Conservation (phyloP, 2,888 invertebrate species). For the Ctena decussata region DNA sequence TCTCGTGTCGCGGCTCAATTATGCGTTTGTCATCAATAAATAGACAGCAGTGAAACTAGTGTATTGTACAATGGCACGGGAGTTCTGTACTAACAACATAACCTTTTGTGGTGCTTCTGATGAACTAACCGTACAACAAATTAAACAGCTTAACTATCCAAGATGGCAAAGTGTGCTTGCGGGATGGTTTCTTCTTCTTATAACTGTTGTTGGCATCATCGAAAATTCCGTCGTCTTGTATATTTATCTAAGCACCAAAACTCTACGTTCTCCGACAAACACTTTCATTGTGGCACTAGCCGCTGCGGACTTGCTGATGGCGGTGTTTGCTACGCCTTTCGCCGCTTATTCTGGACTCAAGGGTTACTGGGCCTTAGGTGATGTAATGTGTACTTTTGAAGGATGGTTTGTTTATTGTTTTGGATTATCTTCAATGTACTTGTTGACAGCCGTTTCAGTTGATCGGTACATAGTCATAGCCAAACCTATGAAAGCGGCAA, state of each 20-base stretch:
- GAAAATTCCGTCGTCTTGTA: conserved; percentile 67
- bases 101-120: too few relatives aligned
- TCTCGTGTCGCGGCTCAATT: too few relatives aligned
- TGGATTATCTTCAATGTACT: conserved; percentile 76
- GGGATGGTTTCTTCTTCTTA: conserved; percentile 45
- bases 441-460: conserved; percentile 77
- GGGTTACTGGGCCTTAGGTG: conserved; percentile 67
- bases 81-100: too few relatives aligned
- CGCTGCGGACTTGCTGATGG: conserved; percentile 74
- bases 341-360: conserved; percentile 64
- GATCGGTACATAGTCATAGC: conserved; percentile 82
- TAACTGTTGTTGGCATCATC: conserved; percentile 62
- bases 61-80: too few relatives aligned
- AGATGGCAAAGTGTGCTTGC: conserved; percentile 33
- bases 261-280: conserved; percentile 77
- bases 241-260: conserved; percentile 71
- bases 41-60: too few relatives aligned
- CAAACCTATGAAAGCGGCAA: conserved; percentile 69
- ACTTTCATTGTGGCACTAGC: conserved; percentile 76
- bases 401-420: conserved; percentile 79
- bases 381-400: conserved; percentile 71
- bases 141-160: conserved; percentile 44
- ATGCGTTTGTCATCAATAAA: too few relatives aligned
- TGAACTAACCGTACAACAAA: not conserved
- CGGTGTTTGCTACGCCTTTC: conserved; percentile 64